Evolutionary conservation across 2,797 vertebrate species (phyloP), one percentile per base, ranked within the genome.

Genomic region (Scleropages formosus): DNA sequence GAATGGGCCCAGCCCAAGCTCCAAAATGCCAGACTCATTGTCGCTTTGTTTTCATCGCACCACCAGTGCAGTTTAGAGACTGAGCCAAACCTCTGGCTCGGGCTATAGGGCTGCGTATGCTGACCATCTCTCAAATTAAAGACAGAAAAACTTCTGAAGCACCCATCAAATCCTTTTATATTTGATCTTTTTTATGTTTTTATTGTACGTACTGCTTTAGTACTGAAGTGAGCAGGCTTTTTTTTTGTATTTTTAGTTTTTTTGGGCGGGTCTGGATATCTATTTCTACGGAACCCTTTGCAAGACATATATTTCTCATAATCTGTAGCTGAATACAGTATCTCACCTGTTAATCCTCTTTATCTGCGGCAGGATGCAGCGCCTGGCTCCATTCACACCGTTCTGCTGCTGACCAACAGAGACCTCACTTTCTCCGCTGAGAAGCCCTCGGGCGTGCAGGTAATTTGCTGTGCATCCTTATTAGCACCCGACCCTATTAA

Each of bases 361-460:
- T 8, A 44, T 39, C 75, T 81, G 26, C 87, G 82, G 16, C 78
- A 98, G 96, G 91, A 94, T 7, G 77, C 82, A 24, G 76, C 83
- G 60, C 92, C 95, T 8, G 90, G 87, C 4, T 93, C 91, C 0
- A 89, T 98, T 77, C 90, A 95, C 62, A 82, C 88, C 31, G 88
- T 95, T 18, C 81, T 98, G 24, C 83, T 98, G 53, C 84, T 98
- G 67, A 84, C 88, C 26, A 92, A 94, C 82, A 90, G 90, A 82
- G 93, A 95, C 74, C 80, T 88, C 3, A 58, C 84, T 53, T 82
- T 90, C 24, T 89, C 86, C 24, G 67, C 89, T 79, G 93, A 95
- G 77, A 91, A 89, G 79, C 86, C 90, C 60, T 81, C 89, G 1
- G 83, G 86, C 16, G n/a, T 90, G 51, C 94, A 95, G 95, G 96